Evolutionary conservation across 2,888 invertebrate genomes (phyloP).

Genomic region (Eupsilia transversa): DNA sequence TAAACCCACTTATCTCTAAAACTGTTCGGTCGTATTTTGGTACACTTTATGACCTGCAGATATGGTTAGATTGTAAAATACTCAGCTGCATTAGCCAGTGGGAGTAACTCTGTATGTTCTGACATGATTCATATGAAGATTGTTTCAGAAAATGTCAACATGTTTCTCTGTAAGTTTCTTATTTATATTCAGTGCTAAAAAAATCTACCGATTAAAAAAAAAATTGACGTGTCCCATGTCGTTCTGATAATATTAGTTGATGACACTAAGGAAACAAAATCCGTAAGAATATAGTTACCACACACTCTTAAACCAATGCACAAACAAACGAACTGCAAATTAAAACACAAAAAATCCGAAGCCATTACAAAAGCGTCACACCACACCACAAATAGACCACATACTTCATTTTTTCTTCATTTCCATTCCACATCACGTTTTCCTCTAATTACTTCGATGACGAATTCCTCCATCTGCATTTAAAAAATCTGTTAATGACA

Average conservation of each 20-base stretch:
- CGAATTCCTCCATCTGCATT: conserved; percentile 55
- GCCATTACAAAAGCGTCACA: conserved; percentile 28
- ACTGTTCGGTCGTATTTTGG: conserved; percentile 5
- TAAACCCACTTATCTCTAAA: background rate
- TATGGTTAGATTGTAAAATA: conserved; percentile 23
- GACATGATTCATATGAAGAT: conserved; percentile 1
- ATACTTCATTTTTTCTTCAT: conserved; percentile 32
- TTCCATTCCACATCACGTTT: conserved; percentile 38
- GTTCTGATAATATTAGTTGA: background rate
- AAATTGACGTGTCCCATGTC: no score
- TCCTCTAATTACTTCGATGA: conserved; percentile 59
- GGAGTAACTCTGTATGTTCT: background rate
- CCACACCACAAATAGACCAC: conserved; percentile 24
- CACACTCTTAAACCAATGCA: background rate
- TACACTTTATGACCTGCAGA: conserved; percentile 10
- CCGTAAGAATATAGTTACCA: background rate
- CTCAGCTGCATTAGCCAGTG: background rate
- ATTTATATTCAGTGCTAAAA: background rate
- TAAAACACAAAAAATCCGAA: background rate
- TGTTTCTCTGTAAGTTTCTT: conserved; percentile 3
- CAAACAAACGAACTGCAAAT: conserved; percentile 11
- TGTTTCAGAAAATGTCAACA: background rate
- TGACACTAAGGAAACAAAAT: background rate
- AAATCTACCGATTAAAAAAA: background rate
- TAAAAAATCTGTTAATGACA: conserved; percentile 53